Percentiles rank a stretch among this genome's conserved stretches.
Evolutionary conservation across 2,797 vertebrate species (phyloP).

Genomic region (Amblyopsis hoosieri): DNA sequence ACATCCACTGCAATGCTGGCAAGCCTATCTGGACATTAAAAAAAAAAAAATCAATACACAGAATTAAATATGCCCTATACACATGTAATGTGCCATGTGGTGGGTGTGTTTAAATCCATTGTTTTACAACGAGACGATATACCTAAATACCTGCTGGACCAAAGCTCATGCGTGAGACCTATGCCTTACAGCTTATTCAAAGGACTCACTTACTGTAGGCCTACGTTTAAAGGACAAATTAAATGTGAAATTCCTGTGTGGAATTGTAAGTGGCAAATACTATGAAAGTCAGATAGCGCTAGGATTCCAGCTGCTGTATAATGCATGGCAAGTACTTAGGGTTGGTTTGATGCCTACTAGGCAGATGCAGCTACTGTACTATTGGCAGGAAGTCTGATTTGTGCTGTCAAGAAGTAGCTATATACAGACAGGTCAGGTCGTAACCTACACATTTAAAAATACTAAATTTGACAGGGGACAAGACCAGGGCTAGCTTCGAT

Average conservation of each 20-base stretch:
- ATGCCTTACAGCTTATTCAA: too few species aligned
- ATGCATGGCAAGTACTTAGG: conserved; percentile 27
- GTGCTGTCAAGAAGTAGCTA: background rate
- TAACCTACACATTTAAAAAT: background rate
- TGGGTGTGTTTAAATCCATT: conserved; percentile 9
- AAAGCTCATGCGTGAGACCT: conserved; percentile 6
- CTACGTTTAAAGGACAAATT: too few species aligned
- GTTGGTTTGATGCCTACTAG: conserved; percentile 4
- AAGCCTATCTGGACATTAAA: too few species aligned
- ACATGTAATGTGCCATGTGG: conserved; percentile 3
- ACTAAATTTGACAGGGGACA: conserved; percentile 1
- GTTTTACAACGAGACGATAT: background rate
- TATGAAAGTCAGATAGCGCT: background rate
- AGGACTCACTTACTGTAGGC: too few species aligned
- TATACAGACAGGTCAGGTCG: too few species aligned
- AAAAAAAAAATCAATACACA: background rate
- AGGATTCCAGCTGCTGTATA: conserved; percentile 23
- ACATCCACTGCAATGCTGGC: too few species aligned
- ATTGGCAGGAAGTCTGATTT: conserved; percentile 25
- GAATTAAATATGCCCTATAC: background rate
- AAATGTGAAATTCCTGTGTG: background rate
- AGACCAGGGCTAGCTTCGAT: conserved; percentile 15
- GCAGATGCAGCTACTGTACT: conserved; percentile 23
- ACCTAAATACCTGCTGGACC: conserved; percentile 4
- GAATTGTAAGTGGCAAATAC: background rate